Percentiles rank a stretch among this genome's conserved stretches.
These are phyloP conservation scores for Drosophila dives DNA, from an alignment of 2,888 invertebrate species.

Conservation along the genomic window DNA sequence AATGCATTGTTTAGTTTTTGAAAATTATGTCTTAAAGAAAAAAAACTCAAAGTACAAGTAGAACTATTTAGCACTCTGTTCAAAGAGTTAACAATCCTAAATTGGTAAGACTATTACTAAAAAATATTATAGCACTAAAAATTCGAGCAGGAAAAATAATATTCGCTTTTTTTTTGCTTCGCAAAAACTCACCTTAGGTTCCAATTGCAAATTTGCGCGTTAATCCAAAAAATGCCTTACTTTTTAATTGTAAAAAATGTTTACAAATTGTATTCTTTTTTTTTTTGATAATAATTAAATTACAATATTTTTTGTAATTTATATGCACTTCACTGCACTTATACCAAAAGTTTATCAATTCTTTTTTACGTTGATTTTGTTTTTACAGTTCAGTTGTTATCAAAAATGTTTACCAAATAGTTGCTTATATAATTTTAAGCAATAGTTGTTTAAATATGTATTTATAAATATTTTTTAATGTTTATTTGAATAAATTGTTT, in stretches of 20 bases:
- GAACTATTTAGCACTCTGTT: background rate
- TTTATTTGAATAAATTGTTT: slow-evolving; percentile 43
- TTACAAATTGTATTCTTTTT: slow-evolving; percentile 46
- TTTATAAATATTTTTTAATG: slow-evolving; percentile 45
- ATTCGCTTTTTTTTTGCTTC: rapidly evolving
- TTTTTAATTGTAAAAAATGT: slow-evolving; percentile 58
- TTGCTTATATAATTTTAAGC: slow-evolving; percentile 56
- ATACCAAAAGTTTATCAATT: slow-evolving; percentile 32
- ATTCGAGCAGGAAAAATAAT: background rate
- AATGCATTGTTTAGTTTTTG: background rate
- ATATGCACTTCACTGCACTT: slow-evolving; percentile 54
- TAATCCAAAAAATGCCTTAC: slow-evolving; percentile 68
- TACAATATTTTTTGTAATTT: slow-evolving; percentile 14
- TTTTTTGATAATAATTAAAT: slow-evolving; percentile 33
- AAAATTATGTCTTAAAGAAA: background rate
- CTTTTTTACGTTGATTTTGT: slow-evolving; percentile 19
- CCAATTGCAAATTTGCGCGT: slow-evolving; percentile 70
- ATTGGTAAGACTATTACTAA: background rate
- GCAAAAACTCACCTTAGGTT: slow-evolving; percentile 65
- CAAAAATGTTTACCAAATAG: slow-evolving; percentile 71
- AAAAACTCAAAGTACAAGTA: background rate
- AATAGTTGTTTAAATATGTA: slow-evolving; percentile 37
- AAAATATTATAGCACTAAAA: rapidly evolving
- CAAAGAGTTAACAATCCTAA: background rate
- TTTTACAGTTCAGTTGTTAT: slow-evolving; percentile 62